Evolutionary conservation across 2,113 vertebrate species (phyloP).

Genomic region (Dipodomys stephensi): DNA sequence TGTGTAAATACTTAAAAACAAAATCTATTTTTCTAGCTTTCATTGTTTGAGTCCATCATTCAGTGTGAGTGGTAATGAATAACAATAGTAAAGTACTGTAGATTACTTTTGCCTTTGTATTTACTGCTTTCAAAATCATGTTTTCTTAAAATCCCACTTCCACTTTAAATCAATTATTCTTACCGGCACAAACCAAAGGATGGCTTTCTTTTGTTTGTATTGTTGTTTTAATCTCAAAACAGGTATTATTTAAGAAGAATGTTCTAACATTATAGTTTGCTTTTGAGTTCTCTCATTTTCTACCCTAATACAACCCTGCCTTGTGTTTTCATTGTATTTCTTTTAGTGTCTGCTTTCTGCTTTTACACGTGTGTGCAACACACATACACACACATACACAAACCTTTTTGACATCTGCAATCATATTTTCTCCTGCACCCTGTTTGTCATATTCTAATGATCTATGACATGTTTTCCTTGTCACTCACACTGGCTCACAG

Average conservation of each 20-base stretch:
- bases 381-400: too few relatives aligned
- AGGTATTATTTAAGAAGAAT: background rate
- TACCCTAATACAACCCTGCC: background rate
- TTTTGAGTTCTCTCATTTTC: background rate
- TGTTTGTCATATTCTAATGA: background rate
- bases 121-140: background rate
- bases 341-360: background rate
- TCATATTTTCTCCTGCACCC: background rate
- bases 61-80: background rate
- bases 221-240: background rate
- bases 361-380: too few relatives aligned
- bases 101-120: background rate
- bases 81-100: background rate
- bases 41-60: background rate
- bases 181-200: background rate
- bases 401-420: background rate
- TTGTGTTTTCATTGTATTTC: background rate
- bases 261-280: background rate
- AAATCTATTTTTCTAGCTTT: background rate
- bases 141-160: background rate
- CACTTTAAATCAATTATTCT: background rate
- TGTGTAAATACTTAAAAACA: background rate
- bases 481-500: conserved; percentile 26
- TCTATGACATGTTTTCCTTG: background rate
- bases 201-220: background rate